A percentile compares a stretch with the other conserved stretches of the same genome.
phyloP scores from a whole-genome alignment of 2,888 invertebrate genomes.

The Cotesia congregata region DNA sequence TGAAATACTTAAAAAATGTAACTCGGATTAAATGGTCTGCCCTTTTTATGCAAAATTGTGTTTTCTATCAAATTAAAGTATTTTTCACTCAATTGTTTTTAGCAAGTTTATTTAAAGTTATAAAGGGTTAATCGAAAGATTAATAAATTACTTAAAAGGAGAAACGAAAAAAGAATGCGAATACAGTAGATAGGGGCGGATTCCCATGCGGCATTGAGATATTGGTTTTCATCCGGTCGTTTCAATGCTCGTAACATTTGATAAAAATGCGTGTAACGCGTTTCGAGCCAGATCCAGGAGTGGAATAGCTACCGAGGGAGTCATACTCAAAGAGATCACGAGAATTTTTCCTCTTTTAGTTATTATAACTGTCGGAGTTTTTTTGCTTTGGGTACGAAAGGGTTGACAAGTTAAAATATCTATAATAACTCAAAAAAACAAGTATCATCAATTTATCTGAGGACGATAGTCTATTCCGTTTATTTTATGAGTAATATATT shows the following conservation, averaged over 20 bases:
- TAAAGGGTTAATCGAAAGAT: constrained; percentile 5
- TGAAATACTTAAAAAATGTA: no score
- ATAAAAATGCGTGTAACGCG: constrained; percentile 71
- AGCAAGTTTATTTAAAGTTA: neutral
- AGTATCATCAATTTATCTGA: neutral
- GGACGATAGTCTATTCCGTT: no score
- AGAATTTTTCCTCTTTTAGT: constrained; percentile 64
- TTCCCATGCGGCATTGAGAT: constrained; percentile 67
- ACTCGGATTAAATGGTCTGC: no score
- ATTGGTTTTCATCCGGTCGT: constrained; percentile 70
- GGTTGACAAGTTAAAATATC: constrained; percentile 19
- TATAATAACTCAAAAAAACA: neutral
- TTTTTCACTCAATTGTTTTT: neutral
- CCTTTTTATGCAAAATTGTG: no score
- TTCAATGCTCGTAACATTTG: constrained; percentile 70
- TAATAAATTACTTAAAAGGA: constrained; percentile 54
- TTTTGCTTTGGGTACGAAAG: neutral
- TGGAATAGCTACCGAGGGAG: constrained; percentile 67
- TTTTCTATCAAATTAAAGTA: no score
- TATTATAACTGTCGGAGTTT: neutral
- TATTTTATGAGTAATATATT: no score
- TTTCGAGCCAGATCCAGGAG: constrained; percentile 59
- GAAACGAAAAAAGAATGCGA: constrained; percentile 38
- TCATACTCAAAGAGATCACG: constrained; percentile 68
- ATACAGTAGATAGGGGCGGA: constrained; percentile 53